Percentiles rank a stretch among this genome's conserved stretches.
These are phyloP conservation scores for Gila robusta DNA, from an alignment of 2,797 vertebrate genomes.

Conservation along the genomic window DNA sequence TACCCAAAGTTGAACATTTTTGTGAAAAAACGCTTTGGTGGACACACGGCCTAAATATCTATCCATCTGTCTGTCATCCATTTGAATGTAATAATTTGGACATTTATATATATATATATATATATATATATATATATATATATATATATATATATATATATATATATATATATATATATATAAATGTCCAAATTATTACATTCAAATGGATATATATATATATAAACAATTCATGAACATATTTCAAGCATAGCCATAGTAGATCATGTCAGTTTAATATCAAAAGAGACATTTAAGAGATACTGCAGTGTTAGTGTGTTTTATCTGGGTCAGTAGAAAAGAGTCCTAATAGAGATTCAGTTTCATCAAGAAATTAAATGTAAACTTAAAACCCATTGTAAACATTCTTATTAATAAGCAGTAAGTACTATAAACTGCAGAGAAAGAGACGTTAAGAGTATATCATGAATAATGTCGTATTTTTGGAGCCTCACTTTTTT, in stretches of 20 bases:
- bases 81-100: too few relatives aligned
- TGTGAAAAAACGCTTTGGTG: too few relatives aligned
- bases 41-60: too few relatives aligned
- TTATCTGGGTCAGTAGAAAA: conserved; percentile 3
- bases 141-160: neutral
- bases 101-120: neutral
- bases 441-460: neutral
- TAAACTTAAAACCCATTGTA: conserved; percentile 1
- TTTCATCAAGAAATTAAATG: neutral
- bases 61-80: too few relatives aligned
- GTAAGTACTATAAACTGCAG: neutral
- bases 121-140: neutral
- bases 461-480: too few relatives aligned
- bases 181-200: too few relatives aligned
- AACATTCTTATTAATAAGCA: neutral
- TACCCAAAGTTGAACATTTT: too few relatives aligned
- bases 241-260: neutral
- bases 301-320: neutral
- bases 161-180: neutral
- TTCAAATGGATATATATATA: neutral
- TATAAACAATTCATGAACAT: neutral
- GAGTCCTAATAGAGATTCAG: neutral
- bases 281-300: neutral
- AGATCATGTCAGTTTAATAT: conserved; percentile 29
- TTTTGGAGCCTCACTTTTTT: neutral